Percentiles rank a stretch among this genome's conserved stretches.
Conservation (phyloP, 2,113 vertebrate species). For the Xiphorhynchus elegans region DNA sequence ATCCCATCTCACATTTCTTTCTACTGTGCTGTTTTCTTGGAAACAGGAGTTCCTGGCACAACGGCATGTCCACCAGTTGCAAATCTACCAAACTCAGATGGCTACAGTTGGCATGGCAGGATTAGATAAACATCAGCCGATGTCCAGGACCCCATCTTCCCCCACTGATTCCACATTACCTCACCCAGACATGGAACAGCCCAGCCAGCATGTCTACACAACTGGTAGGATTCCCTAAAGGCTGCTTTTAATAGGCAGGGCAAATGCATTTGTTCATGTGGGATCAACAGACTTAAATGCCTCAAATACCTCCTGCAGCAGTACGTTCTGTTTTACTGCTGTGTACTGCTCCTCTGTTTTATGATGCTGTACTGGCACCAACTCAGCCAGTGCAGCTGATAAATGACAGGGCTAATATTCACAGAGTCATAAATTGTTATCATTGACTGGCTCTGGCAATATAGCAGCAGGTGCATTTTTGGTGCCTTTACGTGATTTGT, state of each 20-base stretch:
- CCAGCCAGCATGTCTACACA: constrained; percentile 77
- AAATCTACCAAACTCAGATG: constrained; percentile 72
- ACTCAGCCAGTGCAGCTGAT: constrained; percentile 77
- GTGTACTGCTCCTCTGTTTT: constrained; percentile 61
- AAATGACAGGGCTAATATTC: constrained; percentile 78
- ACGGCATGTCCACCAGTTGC: constrained; percentile 69
- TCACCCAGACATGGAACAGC: constrained; percentile 77
- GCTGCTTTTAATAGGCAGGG: constrained; percentile 76
- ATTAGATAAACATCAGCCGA: constrained; percentile 77
- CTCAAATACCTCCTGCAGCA: constrained; percentile 80
- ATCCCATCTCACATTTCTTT: constrained; percentile 75
- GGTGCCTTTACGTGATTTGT: constrained; percentile 13
- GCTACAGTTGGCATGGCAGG: constrained; percentile 75
- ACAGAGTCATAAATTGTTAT: constrained; percentile 78
- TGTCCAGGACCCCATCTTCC: constrained; percentile 74
- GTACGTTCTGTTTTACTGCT: constrained; percentile 53
- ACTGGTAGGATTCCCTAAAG: constrained; percentile 80
- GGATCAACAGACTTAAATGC: constrained; percentile 89
- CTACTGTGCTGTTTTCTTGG: constrained; percentile 76
- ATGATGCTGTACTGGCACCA: constrained; percentile 80
- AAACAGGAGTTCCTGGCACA: constrained; percentile 73
- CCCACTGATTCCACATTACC: constrained; percentile 68
- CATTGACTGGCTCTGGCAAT: constrained; percentile 63
- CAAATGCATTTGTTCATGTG: constrained; percentile 77
- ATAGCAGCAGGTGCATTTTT: constrained; percentile 75